A percentile compares a stretch with the other conserved stretches of the same genome.
Conservation (phyloP, 2,113 vertebrate genomes). For the Dicrurus megarhynchus region DNA sequence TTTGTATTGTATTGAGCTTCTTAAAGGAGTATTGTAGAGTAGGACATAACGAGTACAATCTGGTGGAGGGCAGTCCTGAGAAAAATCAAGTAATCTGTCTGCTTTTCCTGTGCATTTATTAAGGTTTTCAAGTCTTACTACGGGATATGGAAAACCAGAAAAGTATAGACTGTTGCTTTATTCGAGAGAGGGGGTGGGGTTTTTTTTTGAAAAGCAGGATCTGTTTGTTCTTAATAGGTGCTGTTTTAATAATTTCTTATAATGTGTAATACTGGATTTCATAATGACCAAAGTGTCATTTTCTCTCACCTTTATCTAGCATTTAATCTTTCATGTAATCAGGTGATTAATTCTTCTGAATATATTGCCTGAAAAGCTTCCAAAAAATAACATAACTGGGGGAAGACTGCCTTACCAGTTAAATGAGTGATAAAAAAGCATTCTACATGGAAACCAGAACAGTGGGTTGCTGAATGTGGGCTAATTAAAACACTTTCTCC, state of each 20-base stretch:
- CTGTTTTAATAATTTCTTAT: neutral
- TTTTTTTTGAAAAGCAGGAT: neutral
- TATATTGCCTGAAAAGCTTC: neutral
- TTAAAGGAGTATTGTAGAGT: neutral
- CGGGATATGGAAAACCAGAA: neutral
- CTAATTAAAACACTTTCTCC: neutral
- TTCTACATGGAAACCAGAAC: neutral
- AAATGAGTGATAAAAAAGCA: neutral
- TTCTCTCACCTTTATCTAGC: neutral
- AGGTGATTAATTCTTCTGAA: neutral
- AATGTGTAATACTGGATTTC: neutral
- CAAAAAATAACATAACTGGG: neutral
- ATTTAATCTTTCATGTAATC: neutral
- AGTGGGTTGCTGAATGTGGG: neutral
- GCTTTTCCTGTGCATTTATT: neutral
- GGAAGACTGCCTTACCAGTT: neutral
- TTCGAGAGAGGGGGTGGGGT: rapidly evolving
- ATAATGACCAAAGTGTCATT: neutral
- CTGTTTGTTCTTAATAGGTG: neutral
- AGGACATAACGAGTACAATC: neutral
- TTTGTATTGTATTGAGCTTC: neutral
- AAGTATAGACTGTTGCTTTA: neutral
- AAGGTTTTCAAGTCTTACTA: neutral
- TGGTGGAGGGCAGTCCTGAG: neutral
- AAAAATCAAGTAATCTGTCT: neutral